Evolutionary conservation across 2,797 vertebrate species (phyloP).

Genomic region (Lacerta bilineata): DNA sequence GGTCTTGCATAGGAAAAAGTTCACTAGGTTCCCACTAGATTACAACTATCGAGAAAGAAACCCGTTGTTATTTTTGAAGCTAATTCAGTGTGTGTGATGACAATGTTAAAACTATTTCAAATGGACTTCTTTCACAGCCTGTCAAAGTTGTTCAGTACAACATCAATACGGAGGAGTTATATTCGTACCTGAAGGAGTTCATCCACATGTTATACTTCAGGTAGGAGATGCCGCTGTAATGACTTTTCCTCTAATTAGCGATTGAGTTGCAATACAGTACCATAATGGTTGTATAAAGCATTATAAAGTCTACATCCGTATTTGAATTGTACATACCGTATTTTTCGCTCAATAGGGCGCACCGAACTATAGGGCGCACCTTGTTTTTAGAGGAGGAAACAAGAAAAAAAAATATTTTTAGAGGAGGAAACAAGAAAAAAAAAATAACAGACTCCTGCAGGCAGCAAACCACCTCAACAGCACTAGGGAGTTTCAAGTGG

Average conservation of each 20-base stretch:
- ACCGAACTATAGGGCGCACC: too few relatives aligned
- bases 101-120: background rate
- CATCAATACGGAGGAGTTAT: constrained; percentile 98
- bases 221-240: constrained; percentile 73
- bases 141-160: constrained; percentile 95
- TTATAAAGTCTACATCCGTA: background rate
- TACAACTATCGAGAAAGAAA: too few relatives aligned
- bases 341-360: too few relatives aligned
- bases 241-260: background rate
- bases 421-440: too few relatives aligned
- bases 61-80: background rate
- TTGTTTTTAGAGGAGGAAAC: too few relatives aligned
- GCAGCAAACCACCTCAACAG: too few relatives aligned
- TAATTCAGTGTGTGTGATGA: background rate
- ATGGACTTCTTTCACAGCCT: constrained; percentile 79
- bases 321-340: accelerated
- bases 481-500: too few relatives aligned
- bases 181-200: constrained; percentile 96
- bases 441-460: too few relatives aligned
- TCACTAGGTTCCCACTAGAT: background rate
- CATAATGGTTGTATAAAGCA: background rate
- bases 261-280: background rate
- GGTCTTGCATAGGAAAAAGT: background rate
- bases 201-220: constrained; percentile 98
- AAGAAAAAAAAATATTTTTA: too few relatives aligned